Evolutionary conservation across 2,888 invertebrate species (phyloP).

Genomic region (Stictocephala bisonia): DNA sequence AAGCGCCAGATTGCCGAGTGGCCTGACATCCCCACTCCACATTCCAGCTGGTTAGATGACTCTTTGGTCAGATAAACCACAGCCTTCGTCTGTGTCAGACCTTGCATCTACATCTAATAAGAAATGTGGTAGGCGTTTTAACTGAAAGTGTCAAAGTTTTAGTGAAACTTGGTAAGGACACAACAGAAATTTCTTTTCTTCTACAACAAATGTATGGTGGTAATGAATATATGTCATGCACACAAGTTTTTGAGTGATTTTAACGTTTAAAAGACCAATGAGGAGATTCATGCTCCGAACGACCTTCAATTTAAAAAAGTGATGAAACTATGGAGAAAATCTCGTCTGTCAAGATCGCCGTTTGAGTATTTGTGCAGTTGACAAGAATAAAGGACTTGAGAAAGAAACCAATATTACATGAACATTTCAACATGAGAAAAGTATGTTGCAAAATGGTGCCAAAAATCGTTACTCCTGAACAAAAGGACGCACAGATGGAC

Average conservation of each 20-base stretch:
- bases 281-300: slow-evolving; percentile 27
- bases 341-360: slow-evolving; percentile 1
- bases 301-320: not conserved
- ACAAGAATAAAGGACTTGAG: not conserved
- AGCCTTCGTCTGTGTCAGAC: not conserved
- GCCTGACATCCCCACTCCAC: slow-evolving; percentile 1
- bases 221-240: slow-evolving; percentile 31
- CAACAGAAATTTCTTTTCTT: slow-evolving; percentile 7
- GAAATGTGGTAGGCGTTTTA: not conserved
- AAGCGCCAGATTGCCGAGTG: not conserved
- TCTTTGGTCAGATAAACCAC: not conserved
- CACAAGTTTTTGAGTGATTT: slow-evolving; percentile 32
- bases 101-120: not conserved
- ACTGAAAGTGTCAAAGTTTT: slow-evolving; percentile 34
- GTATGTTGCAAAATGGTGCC: not conserved
- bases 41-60: not conserved
- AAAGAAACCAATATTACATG: not conserved
- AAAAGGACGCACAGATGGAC: not conserved
- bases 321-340: not conserved
- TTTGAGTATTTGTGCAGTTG: slow-evolving; percentile 1
- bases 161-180: slow-evolving; percentile 20
- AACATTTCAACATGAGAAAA: no score
- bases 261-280: slow-evolving; percentile 36
- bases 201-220: slow-evolving; percentile 28
- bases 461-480: slow-evolving; percentile 1